Conservation (phyloP, 1,140 invertebrate species). For the Scylla paramamosain region DNA sequence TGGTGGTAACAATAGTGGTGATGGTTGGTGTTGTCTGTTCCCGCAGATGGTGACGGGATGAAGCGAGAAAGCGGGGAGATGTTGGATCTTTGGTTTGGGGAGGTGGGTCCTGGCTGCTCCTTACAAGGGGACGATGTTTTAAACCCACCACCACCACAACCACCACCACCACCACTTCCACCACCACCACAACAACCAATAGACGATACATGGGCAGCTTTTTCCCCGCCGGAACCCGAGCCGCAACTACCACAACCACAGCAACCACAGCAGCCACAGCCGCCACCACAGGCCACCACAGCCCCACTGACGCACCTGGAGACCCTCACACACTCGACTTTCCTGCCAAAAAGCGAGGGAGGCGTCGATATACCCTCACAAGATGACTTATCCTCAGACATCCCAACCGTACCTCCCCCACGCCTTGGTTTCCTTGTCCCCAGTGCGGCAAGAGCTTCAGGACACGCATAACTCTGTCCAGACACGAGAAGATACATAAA, state of each 20-base stretch:
- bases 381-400: not conserved
- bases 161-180: conserved; percentile 56
- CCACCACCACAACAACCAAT: conserved; percentile 17
- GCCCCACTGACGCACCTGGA: conserved; percentile 64
- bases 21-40: conserved; percentile 57
- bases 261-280: not conserved
- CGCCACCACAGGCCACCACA: not conserved
- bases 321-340: conserved; percentile 54
- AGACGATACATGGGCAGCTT: no score
- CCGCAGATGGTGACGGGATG: conserved; percentile 61
- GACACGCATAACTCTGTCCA: conserved; percentile 67
- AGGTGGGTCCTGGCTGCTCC: not conserved
- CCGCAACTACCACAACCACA: conserved; percentile 41
- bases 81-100: conserved; percentile 64
- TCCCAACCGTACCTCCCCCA: not conserved
- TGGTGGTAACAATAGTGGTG: conserved; percentile 49
- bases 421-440: conserved; percentile 66
- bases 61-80: conserved; percentile 68
- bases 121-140: not conserved
- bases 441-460: conserved; percentile 69
- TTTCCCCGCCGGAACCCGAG: not conserved
- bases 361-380: not conserved
- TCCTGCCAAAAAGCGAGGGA: conserved; percentile 31
- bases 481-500: conserved; percentile 73
- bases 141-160: conserved; percentile 53